These are phyloP conservation scores for Donacobius atricapilla DNA, from an alignment of 2,113 vertebrate genomes.

Conservation along the genomic window DNA sequence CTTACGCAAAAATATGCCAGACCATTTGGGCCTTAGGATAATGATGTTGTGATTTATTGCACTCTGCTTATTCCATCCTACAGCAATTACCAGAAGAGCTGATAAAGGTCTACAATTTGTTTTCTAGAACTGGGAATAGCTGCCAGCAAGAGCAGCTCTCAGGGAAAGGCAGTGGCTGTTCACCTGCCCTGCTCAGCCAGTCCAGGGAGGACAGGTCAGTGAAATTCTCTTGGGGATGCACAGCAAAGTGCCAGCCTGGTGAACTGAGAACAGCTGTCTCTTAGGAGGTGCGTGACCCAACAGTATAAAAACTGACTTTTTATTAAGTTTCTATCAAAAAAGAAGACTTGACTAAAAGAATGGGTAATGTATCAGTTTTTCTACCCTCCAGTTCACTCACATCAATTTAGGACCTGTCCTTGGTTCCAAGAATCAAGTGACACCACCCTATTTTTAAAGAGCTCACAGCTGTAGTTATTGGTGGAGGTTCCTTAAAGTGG, in stretches of 20 bases:
- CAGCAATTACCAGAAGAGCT: constrained; percentile 55
- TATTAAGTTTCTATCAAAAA: not conserved
- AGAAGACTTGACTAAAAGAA: not conserved
- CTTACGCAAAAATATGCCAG: constrained; percentile 16
- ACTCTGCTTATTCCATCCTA: constrained; percentile 8
- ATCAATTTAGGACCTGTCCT: not conserved
- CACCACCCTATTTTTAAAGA: not conserved
- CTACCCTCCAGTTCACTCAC: not conserved
- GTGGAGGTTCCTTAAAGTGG: not conserved
- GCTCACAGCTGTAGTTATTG: not conserved
- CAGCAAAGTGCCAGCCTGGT: not conserved
- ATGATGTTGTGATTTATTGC: constrained; percentile 57
- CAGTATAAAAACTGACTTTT: not conserved
- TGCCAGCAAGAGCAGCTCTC: not conserved
- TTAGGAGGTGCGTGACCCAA: not conserved
- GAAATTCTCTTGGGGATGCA: not conserved
- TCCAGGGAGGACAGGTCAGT: not conserved
- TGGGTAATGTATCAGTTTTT: not conserved
- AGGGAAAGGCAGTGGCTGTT: not conserved
- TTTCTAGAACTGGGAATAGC: constrained; percentile 22
- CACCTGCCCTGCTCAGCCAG: not conserved
- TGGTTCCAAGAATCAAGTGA: not conserved
- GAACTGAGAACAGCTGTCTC: not conserved
- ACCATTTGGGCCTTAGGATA: constrained; percentile 11
- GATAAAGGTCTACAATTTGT: constrained; percentile 60